Evolutionary conservation across 2,113 vertebrate species (phyloP).

Genomic region (Bostrychus sinensis): DNA sequence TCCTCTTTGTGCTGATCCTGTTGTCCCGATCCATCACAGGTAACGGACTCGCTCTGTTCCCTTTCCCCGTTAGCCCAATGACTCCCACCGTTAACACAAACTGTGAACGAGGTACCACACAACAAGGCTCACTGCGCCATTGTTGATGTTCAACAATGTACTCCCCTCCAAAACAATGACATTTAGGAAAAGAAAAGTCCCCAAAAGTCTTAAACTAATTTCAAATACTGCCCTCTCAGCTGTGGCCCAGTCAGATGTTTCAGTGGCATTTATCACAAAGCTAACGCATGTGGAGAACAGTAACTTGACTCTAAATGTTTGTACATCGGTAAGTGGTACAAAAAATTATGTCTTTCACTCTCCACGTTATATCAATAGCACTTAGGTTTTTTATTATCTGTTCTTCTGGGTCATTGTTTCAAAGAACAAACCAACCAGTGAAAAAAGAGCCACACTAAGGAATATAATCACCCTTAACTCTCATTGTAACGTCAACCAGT

Average conservation of each 20-base stretch:
- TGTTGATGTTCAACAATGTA: constrained; percentile 91
- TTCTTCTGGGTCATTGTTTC: no score
- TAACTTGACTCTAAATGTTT: no score
- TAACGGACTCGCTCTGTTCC: constrained; percentile 86
- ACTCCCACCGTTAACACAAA: constrained; percentile 88
- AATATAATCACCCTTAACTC: not conserved
- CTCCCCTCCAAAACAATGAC: constrained; percentile 68
- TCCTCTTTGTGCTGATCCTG: constrained; percentile 71
- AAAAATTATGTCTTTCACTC: no score
- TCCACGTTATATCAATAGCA: no score
- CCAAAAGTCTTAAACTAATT: not conserved
- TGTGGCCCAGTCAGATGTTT: not conserved
- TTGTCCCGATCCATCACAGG: constrained; percentile 88
- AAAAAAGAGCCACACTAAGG: not conserved
- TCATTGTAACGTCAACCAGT: no score
- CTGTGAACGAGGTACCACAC: constrained; percentile 90
- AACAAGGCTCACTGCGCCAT: constrained; percentile 80
- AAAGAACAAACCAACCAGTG: no score
- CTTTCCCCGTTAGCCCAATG: constrained; percentile 88
- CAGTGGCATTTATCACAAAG: no score
- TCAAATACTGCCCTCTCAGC: not conserved
- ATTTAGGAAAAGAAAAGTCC: constrained; percentile 18
- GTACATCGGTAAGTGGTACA: no score
- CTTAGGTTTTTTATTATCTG: no score
- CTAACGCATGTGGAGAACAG: no score